phyloP scores from a whole-genome alignment of 2,113 vertebrate genomes.

The Crotophaga sulcirostris region DNA sequence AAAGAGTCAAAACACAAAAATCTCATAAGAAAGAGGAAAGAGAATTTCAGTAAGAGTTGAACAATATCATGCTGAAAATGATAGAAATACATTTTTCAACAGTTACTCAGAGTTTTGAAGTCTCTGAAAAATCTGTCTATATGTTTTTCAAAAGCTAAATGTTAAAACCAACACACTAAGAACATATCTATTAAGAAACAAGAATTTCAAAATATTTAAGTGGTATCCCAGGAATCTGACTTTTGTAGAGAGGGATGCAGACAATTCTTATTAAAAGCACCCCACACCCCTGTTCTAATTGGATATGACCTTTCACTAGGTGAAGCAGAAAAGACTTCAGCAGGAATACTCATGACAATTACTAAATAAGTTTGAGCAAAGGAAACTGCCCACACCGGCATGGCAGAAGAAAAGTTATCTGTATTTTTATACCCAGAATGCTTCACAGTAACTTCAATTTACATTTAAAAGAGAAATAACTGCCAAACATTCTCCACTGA shows the following conservation, averaged over 20 bases:
- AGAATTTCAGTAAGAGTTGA: not conserved
- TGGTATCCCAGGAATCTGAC: not conserved
- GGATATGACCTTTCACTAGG: not conserved
- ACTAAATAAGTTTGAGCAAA: not conserved
- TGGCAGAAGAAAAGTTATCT: not conserved
- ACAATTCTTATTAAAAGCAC: not conserved
- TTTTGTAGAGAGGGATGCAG: not conserved
- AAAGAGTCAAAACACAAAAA: not conserved
- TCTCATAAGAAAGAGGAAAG: not conserved
- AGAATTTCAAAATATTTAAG: not conserved
- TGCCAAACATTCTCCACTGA: not conserved
- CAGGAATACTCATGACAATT: not conserved
- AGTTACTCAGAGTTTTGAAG: not conserved
- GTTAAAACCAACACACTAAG: not conserved
- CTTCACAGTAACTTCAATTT: not conserved
- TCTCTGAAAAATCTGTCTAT: not conserved
- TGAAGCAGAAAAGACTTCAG: not conserved
- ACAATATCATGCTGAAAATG: not conserved
- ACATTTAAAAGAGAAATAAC: not conserved
- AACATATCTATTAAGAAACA: not conserved
- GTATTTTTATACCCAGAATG: not conserved
- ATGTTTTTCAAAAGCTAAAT: not conserved
- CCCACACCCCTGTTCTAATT: not conserved
- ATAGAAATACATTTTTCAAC: not conserved
- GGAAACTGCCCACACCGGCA: not conserved